Evolutionary conservation across 2,113 vertebrate genomes (phyloP).

Genomic region (Cinclus mexicanus): DNA sequence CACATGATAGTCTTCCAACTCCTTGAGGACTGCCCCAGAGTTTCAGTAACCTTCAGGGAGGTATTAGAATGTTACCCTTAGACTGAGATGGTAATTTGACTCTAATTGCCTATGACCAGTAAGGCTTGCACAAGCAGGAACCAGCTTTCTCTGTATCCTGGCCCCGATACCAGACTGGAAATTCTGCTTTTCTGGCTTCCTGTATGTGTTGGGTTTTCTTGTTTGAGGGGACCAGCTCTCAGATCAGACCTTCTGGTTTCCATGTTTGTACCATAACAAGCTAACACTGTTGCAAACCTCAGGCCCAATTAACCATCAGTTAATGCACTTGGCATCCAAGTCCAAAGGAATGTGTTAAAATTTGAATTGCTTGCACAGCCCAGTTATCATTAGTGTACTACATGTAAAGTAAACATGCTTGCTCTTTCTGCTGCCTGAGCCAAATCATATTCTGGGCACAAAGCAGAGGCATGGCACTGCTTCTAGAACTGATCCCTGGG

Average conservation of each 20-base stretch:
- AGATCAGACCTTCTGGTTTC: neutral
- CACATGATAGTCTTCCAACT: neutral
- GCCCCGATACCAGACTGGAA: neutral
- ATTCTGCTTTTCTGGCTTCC: neutral
- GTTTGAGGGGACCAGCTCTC: neutral
- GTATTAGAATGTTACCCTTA: neutral
- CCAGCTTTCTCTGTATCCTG: neutral
- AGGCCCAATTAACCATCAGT: neutral
- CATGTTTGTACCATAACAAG: neutral
- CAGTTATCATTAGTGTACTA: neutral
- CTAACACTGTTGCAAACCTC: neutral
- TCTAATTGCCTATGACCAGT: neutral
- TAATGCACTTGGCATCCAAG: neutral
- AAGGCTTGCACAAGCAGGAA: neutral
- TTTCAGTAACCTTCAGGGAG: neutral
- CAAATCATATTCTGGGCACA: neutral
- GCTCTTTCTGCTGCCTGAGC: neutral
- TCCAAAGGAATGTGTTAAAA: neutral
- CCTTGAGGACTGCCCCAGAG: neutral
- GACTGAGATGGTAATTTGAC: neutral
- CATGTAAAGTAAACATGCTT: neutral
- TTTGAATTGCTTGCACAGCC: neutral
- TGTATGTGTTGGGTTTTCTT: neutral
- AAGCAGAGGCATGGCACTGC: neutral
- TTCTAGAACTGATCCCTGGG: neutral